Evolutionary conservation across 2,797 vertebrate species (phyloP).

Genomic region (Myripristis murdjan): DNA sequence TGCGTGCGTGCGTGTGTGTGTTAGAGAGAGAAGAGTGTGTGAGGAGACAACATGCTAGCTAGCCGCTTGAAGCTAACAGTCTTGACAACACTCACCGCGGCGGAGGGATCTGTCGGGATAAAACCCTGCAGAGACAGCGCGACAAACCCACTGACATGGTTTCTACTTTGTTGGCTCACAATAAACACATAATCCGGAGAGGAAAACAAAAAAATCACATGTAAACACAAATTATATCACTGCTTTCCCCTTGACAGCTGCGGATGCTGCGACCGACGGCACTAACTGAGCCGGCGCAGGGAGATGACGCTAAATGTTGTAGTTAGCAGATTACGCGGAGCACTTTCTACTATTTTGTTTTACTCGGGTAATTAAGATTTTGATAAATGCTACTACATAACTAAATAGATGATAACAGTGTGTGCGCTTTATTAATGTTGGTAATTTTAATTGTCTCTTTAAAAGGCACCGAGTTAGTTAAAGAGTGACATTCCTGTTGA

Average conservation of each 20-base stretch:
- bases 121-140: slow-evolving; percentile 55
- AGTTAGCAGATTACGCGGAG: neutral
- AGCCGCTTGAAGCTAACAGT: too few species aligned
- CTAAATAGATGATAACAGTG: neutral
- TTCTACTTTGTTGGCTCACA: neutral
- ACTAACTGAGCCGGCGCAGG: slow-evolving; percentile 28
- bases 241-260: slow-evolving; percentile 15
- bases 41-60: slow-evolving; percentile 33
- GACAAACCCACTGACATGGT: slow-evolving; percentile 63
- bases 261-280: neutral
- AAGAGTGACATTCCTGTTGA: slow-evolving; percentile 43
- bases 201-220: slow-evolving; percentile 33
- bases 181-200: neutral
- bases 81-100: slow-evolving; percentile 58
- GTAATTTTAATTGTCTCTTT: fast-evolving
- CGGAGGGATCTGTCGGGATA: slow-evolving; percentile 40
- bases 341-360: slow-evolving; percentile 65
- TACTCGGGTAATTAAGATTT: fast-evolving
- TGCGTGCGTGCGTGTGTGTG: too few species aligned
- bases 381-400: neutral
- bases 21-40: too few species aligned
- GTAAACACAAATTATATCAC: neutral
- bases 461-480: fast-evolving
- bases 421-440: neutral
- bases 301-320: slow-evolving; percentile 56